Conservation (phyloP, 53 echinoderm and acorn worm genomes). For the Temnopleurus reevesii region DNA sequence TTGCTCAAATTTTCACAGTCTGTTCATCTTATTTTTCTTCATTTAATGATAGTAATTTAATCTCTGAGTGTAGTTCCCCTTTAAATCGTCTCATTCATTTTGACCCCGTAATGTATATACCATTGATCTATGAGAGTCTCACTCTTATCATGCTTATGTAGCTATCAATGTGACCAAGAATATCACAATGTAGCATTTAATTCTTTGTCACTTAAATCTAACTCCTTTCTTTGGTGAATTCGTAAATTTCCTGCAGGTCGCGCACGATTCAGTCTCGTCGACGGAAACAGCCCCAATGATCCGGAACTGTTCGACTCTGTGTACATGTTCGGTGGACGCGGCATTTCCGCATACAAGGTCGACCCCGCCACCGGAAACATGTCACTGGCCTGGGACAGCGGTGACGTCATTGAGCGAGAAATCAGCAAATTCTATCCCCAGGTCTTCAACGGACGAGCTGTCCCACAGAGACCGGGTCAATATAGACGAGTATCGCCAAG, state of each 20-base stretch:
- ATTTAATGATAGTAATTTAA: too few relatives aligned
- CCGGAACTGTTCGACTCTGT: constrained; percentile 36
- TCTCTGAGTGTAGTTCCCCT: too few relatives aligned
- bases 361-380: constrained; percentile 41
- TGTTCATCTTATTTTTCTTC: too few relatives aligned
- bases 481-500: constrained; percentile 9
- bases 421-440: constrained; percentile 63
- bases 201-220: too few relatives aligned
- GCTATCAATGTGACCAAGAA: too few relatives aligned
- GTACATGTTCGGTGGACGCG: constrained; percentile 63
- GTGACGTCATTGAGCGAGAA: constrained; percentile 59
- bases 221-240: too few relatives aligned
- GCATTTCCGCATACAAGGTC: constrained; percentile 63
- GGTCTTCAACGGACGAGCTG: constrained; percentile 70
- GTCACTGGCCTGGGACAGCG: constrained; percentile 68
- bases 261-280: constrained; percentile 60
- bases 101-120: too few relatives aligned
- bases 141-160: too few relatives aligned
- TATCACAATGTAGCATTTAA: too few relatives aligned
- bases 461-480: not conserved
- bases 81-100: too few relatives aligned
- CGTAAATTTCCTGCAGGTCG: not conserved
- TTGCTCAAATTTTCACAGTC: too few relatives aligned
- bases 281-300: constrained; percentile 26
- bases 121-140: too few relatives aligned